phyloP scores from a whole-genome alignment of 1,140 invertebrate genomes.

The Propsilocerus akamusi region DNA sequence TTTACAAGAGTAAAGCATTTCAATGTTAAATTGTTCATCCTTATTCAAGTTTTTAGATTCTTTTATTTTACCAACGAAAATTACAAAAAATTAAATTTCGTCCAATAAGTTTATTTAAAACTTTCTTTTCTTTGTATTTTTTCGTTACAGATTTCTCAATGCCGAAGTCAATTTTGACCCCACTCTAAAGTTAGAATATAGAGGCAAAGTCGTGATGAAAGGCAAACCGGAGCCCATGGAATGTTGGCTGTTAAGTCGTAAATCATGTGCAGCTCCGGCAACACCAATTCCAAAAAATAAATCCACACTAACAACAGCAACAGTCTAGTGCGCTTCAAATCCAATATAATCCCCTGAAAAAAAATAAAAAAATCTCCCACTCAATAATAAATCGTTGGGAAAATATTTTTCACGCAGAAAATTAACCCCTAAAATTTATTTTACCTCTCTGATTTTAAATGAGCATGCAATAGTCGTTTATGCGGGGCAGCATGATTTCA shows the following conservation, averaged over 20 bases:
- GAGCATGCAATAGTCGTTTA: no score
- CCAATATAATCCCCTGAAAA: no score
- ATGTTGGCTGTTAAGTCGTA: slow-evolving; percentile 71
- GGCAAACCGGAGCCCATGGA: slow-evolving; percentile 90
- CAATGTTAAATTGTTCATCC: no score
- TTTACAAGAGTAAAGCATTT: no score
- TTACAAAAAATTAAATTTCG: slow-evolving; percentile 9
- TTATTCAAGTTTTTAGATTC: no score
- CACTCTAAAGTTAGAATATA: slow-evolving; percentile 68
- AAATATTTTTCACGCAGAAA: no score
- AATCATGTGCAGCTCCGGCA: slow-evolving; percentile 16
- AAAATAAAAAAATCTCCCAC: no score
- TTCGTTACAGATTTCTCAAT: slow-evolving; percentile 54
- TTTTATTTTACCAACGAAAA: not conserved
- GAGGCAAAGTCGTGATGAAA: slow-evolving; percentile 90
- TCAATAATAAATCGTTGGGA: no score
- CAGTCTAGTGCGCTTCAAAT: slow-evolving; percentile 1
- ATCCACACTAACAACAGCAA: slow-evolving; percentile 10
- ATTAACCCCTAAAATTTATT: no score
- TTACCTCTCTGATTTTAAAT: no score
- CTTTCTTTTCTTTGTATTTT: slow-evolving; percentile 6
- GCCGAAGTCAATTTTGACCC: slow-evolving; percentile 68
- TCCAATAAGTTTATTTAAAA: not conserved
- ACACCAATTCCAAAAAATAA: slow-evolving; percentile 12
- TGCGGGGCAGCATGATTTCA: no score